A percentile compares a stretch with the other conserved stretches of the same genome.
These are phyloP conservation scores for Cabera pusaria DNA, from an alignment of 2,888 invertebrate species.

Conservation along the genomic window DNA sequence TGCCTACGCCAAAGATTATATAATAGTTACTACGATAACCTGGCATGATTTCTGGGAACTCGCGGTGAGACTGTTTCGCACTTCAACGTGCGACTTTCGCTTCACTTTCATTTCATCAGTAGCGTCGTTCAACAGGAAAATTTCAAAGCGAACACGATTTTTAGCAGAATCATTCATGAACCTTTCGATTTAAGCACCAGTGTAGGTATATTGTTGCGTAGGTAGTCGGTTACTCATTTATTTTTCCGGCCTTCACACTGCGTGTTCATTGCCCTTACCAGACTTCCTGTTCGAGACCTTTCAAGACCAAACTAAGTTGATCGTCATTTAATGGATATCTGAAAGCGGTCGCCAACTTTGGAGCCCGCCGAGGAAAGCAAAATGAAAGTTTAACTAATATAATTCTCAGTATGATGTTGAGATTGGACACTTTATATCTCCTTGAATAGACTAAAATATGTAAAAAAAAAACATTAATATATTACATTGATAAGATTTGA, in stretches of 20 bases:
- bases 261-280: constrained; percentile 64
- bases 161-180: constrained; percentile 16
- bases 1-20: too few relatives aligned
- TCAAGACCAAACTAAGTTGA: constrained; percentile 45
- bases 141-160: constrained; percentile 1
- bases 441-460: too few relatives aligned
- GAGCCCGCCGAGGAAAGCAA: constrained; percentile 20
- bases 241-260: constrained; percentile 59
- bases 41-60: constrained; percentile 15
- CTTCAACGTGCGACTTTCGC: constrained; percentile 19
- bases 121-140: constrained; percentile 19
- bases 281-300: constrained; percentile 56
- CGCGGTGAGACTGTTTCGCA: constrained; percentile 6
- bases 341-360: constrained; percentile 30
- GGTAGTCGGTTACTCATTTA: constrained; percentile 33
- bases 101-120: constrained; percentile 22
- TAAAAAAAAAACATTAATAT: too few relatives aligned
- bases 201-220: constrained; percentile 20
- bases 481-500: too few relatives aligned
- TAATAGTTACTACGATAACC: too few relatives aligned
- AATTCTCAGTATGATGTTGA: too few relatives aligned
- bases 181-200: constrained; percentile 10
- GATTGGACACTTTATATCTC: too few relatives aligned
- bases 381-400: constrained; percentile 18
- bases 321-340: constrained; percentile 41